These are phyloP conservation scores for Phaedon cochleariae DNA, from an alignment of 2,888 invertebrate genomes.

Conservation along the genomic window DNA sequence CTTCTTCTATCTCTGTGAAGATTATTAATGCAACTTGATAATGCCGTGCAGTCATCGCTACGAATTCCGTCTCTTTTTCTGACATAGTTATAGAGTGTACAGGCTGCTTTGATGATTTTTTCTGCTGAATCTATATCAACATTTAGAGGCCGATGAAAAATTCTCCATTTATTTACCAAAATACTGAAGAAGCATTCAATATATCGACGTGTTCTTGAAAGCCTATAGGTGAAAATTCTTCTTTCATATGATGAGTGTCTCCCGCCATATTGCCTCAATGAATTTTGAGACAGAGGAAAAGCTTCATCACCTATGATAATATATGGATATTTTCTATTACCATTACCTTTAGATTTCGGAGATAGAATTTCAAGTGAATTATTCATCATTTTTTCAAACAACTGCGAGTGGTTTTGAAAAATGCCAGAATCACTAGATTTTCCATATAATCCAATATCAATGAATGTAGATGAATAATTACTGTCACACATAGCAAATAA, in stretches of 20 bases:
- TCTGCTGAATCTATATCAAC: constrained; percentile 14
- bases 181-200: constrained; percentile 26
- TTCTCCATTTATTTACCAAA: constrained; percentile 24
- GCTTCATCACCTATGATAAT: constrained; percentile 32
- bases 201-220: constrained; percentile 14
- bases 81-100: constrained; percentile 21
- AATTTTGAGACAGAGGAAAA: constrained; percentile 24
- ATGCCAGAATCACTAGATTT: too few relatives aligned
- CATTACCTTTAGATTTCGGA: too few relatives aligned
- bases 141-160: constrained; percentile 20
- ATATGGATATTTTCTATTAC: constrained; percentile 18
- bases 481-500: too few relatives aligned
- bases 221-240: constrained; percentile 22
- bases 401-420: too few relatives aligned
- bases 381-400: too few relatives aligned
- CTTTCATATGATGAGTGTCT: constrained; percentile 18
- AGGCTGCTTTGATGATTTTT: constrained; percentile 10
- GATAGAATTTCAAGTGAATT: too few relatives aligned
- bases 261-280: constrained; percentile 27
- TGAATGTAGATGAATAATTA: too few relatives aligned
- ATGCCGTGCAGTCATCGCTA: too few relatives aligned
- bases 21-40: too few relatives aligned
- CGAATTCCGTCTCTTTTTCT: constrained; percentile 26
- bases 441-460: too few relatives aligned
- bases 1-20: too few relatives aligned